These are phyloP conservation scores for Coreius guichenoti DNA, from an alignment of 2,797 vertebrate genomes.

Conservation along the genomic window DNA sequence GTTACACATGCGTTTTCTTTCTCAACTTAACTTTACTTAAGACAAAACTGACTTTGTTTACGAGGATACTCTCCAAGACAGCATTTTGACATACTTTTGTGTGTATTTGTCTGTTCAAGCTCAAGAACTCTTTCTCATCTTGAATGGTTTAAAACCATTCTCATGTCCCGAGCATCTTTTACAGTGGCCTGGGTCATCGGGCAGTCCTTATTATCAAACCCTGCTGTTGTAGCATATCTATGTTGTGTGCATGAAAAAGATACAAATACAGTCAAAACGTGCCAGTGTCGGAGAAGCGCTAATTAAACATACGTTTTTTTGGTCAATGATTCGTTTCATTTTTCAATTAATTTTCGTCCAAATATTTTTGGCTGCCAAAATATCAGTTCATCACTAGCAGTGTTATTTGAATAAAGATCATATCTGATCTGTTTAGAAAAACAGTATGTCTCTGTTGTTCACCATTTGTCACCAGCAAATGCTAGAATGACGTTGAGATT, in stretches of 20 bases:
- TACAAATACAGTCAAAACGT: not conserved
- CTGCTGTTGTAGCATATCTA: not conserved
- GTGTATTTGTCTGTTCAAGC: not conserved
- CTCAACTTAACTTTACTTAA: not conserved
- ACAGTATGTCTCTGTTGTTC: slow-evolving; percentile 22
- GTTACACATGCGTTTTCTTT: not conserved
- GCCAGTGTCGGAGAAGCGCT: too few relatives aligned
- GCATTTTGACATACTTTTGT: not conserved
- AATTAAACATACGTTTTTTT: not conserved
- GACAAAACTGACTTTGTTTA: not conserved
- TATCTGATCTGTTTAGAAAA: slow-evolving; percentile 1
- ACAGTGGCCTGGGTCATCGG: not conserved
- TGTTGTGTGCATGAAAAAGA: not conserved
- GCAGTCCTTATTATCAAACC: not conserved
- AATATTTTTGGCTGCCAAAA: not conserved
- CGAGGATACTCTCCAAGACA: not conserved
- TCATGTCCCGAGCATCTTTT: not conserved
- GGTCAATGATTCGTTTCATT: not conserved
- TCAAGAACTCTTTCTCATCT: not conserved
- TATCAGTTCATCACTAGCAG: not conserved
- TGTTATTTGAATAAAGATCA: not conserved
- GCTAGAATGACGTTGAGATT: slow-evolving; percentile 17
- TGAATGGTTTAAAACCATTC: not conserved
- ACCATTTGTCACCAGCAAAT: not conserved
- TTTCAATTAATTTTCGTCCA: not conserved